Base-by-base conservation (phyloP, 2,113 vertebrate species). In the Lutjanus erythropterus region DNA sequence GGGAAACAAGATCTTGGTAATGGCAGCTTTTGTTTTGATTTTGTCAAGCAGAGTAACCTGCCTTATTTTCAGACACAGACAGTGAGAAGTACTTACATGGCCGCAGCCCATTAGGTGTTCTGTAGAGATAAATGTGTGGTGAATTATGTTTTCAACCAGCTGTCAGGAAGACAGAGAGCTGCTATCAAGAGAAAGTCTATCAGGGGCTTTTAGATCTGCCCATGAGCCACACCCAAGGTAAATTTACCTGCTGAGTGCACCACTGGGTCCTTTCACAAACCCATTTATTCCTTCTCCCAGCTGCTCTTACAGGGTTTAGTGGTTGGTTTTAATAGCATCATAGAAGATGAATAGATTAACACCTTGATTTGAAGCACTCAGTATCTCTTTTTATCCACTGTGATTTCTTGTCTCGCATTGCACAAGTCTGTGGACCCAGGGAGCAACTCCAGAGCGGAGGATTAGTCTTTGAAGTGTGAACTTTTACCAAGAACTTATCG, bases 81-180 rank as follows among this genome's bases (percentile, higher is more conserved):
- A 75, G 12, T 46, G 77, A 74, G 42, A 56, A 27, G 60, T 16
- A n/a, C 46, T 62, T 81, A 74, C 58, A 68, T 70, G 71, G 79
- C 31, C 6, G 27, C 41, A 66, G 66, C 44, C 80, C 71, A 78
- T 85, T 81, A 75, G 72, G 52, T 84, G 60, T 70, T 75, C 55
- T 64, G 41, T 29, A 33, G 65, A 81, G 86, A 82, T 80, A 66
- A 79, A 79, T 79, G 76, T 85, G 71, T 55, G 74, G 37, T 75
- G 76, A 77, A 76, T 86, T 31, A 79, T 82, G 64, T 70, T 86
- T 75, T 87, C 61, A 79, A 61, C 56, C 47, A 67, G 47, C 61
- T 84, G 75, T 78, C 69, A 72, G 35, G 64, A 81, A 78, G 85
- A 90, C 47, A 14, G 52, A 89, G 71, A 47, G 39, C 83, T 44